These are phyloP conservation scores for Cistogaster globosa DNA, from an alignment of 2,888 invertebrate species.

Conservation along the genomic window DNA sequence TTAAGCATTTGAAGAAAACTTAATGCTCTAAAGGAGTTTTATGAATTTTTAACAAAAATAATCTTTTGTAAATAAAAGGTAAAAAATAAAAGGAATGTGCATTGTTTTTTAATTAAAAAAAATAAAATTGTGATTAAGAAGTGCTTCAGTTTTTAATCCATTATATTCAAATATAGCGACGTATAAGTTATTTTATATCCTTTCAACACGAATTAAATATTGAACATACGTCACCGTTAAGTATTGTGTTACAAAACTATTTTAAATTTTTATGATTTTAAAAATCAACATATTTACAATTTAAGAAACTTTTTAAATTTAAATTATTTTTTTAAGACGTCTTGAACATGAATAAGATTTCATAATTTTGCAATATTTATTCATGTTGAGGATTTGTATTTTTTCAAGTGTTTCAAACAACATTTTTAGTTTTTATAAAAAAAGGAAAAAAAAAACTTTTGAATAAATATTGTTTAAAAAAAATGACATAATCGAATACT, in stretches of 20 bases:
- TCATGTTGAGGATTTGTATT: too few relatives aligned
- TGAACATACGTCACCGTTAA: constrained; percentile 50
- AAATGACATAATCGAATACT: too few relatives aligned
- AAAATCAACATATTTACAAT: not conserved
- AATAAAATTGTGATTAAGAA: not conserved
- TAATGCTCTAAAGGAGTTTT: too few relatives aligned
- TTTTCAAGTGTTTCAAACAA: too few relatives aligned
- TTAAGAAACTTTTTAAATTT: not conserved
- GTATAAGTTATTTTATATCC: constrained; percentile 59
- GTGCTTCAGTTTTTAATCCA: not conserved
- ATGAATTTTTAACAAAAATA: too few relatives aligned
- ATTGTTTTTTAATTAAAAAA: not conserved
- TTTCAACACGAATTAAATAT: constrained; percentile 18
- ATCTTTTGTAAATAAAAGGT: too few relatives aligned
- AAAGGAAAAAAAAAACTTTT: too few relatives aligned
- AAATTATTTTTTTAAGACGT: not conserved
- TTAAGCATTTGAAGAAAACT: too few relatives aligned
- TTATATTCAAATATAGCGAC: constrained; percentile 4
- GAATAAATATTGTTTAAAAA: too few relatives aligned
- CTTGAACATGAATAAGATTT: too few relatives aligned
- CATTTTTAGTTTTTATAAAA: too few relatives aligned
- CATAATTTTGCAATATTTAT: too few relatives aligned
- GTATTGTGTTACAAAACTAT: not conserved
- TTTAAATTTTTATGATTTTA: not conserved
- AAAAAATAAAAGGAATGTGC: not conserved